A percentile compares a stretch with the other conserved stretches of the same genome.
Conservation (phyloP, 2,888 invertebrate species). For the Baccha elongata region DNA sequence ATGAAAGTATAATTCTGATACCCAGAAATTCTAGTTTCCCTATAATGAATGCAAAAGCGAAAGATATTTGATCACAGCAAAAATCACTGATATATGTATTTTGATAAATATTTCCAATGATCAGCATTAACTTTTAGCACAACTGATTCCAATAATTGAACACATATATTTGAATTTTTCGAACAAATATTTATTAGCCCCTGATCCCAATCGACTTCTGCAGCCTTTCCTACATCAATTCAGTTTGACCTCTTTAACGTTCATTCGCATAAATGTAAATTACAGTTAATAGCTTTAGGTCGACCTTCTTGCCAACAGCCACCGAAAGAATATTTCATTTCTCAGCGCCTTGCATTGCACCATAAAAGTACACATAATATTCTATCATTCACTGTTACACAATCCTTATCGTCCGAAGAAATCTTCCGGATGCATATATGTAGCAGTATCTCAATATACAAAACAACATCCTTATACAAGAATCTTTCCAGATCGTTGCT, state of each 20-base stretch:
- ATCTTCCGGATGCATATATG: conserved; percentile 54
- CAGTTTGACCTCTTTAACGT: conserved; percentile 44
- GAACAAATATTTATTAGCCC: conserved; percentile 24
- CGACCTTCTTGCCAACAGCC: conserved; percentile 40
- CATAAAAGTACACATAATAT: neutral
- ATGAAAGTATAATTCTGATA: too few species aligned
- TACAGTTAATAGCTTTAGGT: conserved; percentile 58
- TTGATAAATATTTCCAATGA: too few species aligned
- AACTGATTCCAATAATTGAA: too few species aligned
- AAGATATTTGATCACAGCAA: too few species aligned
- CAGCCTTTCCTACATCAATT: conserved; percentile 30
- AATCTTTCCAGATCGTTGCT: conserved; percentile 47
- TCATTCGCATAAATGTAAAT: conserved; percentile 42
- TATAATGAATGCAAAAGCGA: too few species aligned
- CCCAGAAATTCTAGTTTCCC: too few species aligned
- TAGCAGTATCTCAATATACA: neutral
- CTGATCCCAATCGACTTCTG: conserved; percentile 43
- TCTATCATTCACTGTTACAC: conserved; percentile 53
- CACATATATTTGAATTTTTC: neutral
- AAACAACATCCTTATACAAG: conserved; percentile 35
- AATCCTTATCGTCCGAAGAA: conserved; percentile 44
- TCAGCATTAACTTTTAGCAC: too few species aligned
- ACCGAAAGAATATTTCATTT: conserved; percentile 44
- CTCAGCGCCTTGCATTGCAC: conserved; percentile 20
- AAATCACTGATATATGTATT: too few species aligned